Percentiles rank a stretch among this genome's conserved stretches.
These are phyloP conservation scores for Apteryx mantelli DNA, from an alignment of 2,113 vertebrate genomes.

Conservation along the genomic window DNA sequence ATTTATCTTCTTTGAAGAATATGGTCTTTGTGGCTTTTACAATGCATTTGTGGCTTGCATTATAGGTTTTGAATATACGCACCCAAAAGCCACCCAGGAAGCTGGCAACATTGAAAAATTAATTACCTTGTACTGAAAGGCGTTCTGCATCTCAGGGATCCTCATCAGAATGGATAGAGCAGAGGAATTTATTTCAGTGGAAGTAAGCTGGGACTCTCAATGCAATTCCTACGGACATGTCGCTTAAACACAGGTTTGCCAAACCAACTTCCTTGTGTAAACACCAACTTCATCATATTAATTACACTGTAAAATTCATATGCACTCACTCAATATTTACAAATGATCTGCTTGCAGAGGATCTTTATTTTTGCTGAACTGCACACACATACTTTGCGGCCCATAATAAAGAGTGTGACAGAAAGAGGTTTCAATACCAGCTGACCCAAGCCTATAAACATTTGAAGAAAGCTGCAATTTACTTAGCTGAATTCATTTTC, in stretches of 20 bases:
- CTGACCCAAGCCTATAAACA: background rate
- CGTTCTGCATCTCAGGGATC: slow-evolving; percentile 5
- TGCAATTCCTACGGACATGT: background rate
- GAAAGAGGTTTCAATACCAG: slow-evolving; percentile 46
- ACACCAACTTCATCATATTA: slow-evolving; percentile 53
- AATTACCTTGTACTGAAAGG: slow-evolving; percentile 7
- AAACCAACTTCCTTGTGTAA: slow-evolving; percentile 34
- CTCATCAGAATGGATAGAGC: background rate
- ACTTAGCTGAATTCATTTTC: slow-evolving; percentile 62
- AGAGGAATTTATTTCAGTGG: background rate
- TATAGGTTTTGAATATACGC: background rate
- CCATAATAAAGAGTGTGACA: background rate
- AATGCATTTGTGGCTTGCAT: accelerated
- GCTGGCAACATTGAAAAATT: background rate
- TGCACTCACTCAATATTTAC: slow-evolving; percentile 45
- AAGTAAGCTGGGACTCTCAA: background rate
- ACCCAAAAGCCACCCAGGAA: background rate
- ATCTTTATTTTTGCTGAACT: background rate
- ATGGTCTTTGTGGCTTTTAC: background rate
- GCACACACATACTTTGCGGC: background rate
- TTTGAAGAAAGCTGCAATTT: slow-evolving; percentile 27
- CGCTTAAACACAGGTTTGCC: slow-evolving; percentile 5
- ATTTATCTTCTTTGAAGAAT: background rate
- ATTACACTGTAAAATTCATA: slow-evolving; percentile 56
- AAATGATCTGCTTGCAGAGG: background rate